Percentiles rank a stretch among this genome's conserved stretches.
phyloP scores from a whole-genome alignment of 92 coral and sea anemone genomes.

The Blastomussa wellsi region DNA sequence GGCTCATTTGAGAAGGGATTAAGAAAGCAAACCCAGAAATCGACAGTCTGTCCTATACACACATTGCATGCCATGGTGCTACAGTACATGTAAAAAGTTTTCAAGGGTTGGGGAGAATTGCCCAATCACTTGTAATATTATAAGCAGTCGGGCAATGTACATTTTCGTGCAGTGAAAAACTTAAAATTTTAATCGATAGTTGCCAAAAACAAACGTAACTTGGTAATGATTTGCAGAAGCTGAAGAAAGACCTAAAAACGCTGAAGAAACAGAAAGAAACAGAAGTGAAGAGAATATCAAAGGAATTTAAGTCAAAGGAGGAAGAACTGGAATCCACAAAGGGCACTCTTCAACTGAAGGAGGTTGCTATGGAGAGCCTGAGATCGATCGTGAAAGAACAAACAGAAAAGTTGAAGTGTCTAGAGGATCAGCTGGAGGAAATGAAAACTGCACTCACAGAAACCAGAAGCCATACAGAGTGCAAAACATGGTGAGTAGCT shows the following conservation, averaged over 20 bases:
- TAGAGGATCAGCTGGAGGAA: slow-evolving; percentile 48
- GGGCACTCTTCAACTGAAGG: slow-evolving; percentile 44
- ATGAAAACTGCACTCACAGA: not conserved
- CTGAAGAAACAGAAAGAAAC: slow-evolving; percentile 74
- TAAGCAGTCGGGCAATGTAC: too few relatives aligned
- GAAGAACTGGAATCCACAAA: slow-evolving; percentile 47
- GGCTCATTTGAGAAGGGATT: too few relatives aligned
- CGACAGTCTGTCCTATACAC: too few relatives aligned
- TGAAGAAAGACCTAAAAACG: slow-evolving; percentile 71
- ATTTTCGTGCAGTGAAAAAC: too few relatives aligned
- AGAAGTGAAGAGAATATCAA: slow-evolving; percentile 68
- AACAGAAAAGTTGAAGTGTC: slow-evolving; percentile 39
- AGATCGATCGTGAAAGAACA: slow-evolving; percentile 35
- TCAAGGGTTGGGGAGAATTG: too few relatives aligned
- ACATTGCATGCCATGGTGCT: too few relatives aligned
- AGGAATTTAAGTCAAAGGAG: slow-evolving; percentile 71
- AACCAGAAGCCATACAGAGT: not conserved
- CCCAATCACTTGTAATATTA: too few relatives aligned
- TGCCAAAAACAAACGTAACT: too few relatives aligned
- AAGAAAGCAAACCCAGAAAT: too few relatives aligned
- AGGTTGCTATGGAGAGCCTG: slow-evolving; percentile 57
- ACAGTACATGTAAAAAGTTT: too few relatives aligned
- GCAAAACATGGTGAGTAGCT: slow-evolving; percentile 29
- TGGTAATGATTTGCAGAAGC: slow-evolving; percentile 48
- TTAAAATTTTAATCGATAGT: too few relatives aligned